Evolutionary conservation across 2,113 vertebrate species (phyloP).

Genomic region (Lathamus discolor): DNA sequence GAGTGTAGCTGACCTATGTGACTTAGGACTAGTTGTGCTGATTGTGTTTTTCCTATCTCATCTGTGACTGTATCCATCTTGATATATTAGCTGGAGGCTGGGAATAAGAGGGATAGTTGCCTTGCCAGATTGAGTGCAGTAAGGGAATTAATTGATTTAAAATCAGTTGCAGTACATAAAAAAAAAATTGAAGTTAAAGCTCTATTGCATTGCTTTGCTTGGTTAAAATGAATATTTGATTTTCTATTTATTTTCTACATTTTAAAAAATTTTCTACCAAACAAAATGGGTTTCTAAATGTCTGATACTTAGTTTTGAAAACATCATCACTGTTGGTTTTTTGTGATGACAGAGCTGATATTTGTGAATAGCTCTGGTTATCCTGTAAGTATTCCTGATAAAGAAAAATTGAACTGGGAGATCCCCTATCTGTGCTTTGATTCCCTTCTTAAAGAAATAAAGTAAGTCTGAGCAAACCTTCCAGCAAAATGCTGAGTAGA

Average conservation of each 20-base stretch:
- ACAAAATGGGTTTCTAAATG: background rate
- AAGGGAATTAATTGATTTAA: background rate
- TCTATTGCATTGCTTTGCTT: background rate
- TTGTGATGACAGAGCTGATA: background rate
- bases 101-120: background rate
- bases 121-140: background rate
- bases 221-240: background rate
- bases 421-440: background rate
- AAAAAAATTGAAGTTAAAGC: background rate
- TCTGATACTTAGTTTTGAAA: background rate
- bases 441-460: background rate
- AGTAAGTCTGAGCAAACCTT: background rate
- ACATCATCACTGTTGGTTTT: fast-evolving
- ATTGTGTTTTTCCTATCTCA: background rate
- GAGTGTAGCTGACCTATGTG: background rate
- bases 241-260: background rate
- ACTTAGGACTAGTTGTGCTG: background rate
- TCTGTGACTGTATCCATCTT: background rate
- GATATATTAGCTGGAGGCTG: background rate
- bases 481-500: background rate
- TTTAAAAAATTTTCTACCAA: background rate
- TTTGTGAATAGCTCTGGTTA: background rate
- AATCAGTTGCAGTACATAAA: background rate
- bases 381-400: background rate
- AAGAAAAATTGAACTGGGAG: background rate